phyloP scores from a whole-genome alignment of 1,140 invertebrate genomes.

The Conus ventricosus region DNA sequence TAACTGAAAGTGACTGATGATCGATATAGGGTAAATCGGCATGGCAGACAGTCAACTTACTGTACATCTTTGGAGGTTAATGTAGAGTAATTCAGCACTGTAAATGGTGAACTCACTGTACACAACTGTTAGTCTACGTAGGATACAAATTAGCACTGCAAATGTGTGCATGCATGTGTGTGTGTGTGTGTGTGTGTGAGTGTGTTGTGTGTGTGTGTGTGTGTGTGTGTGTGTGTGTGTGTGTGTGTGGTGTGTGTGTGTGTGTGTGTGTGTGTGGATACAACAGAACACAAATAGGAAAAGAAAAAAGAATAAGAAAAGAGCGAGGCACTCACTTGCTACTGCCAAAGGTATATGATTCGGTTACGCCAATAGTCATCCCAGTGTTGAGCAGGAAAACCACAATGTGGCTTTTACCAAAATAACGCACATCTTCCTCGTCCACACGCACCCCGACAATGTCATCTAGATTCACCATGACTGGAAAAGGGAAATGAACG shows the following conservation, averaged over 20 bases:
- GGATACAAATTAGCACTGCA: too few relatives aligned
- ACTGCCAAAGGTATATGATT: constrained; percentile 45
- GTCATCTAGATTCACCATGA: constrained; percentile 39
- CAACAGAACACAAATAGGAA: background rate
- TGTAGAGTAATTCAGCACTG: too few relatives aligned
- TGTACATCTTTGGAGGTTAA: too few relatives aligned
- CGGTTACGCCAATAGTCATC: constrained; percentile 40
- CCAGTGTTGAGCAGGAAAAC: constrained; percentile 39
- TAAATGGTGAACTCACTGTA: too few relatives aligned
- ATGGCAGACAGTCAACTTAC: too few relatives aligned
- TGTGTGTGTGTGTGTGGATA: background rate
- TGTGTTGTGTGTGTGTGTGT: too few relatives aligned
- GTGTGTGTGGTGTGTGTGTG: background rate
- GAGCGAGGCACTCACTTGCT: constrained; percentile 33
- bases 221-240: background rate
- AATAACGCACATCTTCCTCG: constrained; percentile 38
- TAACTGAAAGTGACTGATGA: too few relatives aligned
- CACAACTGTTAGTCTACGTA: too few relatives aligned
- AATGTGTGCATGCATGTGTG: too few relatives aligned
- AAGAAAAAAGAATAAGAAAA: background rate
- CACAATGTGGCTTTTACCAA: constrained; percentile 45
- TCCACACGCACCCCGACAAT: constrained; percentile 45
- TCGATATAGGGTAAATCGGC: too few relatives aligned
- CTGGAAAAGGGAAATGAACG: background rate
- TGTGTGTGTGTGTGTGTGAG: too few relatives aligned